Base-by-base conservation (phyloP, 2,113 vertebrate genomes). In the Phaethornis superciliosus region DNA sequence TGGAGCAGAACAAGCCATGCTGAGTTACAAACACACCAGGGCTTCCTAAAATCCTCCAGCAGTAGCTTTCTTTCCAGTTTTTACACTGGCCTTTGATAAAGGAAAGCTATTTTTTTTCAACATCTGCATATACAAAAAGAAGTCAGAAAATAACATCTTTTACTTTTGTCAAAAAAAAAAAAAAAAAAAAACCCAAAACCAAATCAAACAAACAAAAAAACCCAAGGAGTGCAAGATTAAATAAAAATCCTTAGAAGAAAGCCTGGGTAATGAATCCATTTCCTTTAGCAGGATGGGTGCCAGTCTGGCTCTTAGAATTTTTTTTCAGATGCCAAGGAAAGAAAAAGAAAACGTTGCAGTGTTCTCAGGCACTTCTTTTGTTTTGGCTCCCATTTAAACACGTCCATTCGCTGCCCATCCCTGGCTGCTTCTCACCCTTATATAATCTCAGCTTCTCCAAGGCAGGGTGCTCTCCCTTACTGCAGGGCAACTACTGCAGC, bases 401-500 rank as follows among this genome's bases (percentile, higher is more conserved):
- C 5, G 58, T 63, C 65, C 47, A 93, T 80, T 95, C 2, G 40
- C 90, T 30, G 70, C 8, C 9, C 3, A 78, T 56, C 88, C 64
- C 90, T 90, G 93, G 86, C 96, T 94, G 79, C 76, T 89, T 81
- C 93, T 92, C 91, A 65, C 81, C 47, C 35, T 95, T 78, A 94
- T 88, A 95, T 90, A 93, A 90, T 54, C 89, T 80, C 75, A 93
- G 88, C 77, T 92, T 94, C 88, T 93, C 83, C 67, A 65, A 90
- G 92, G 83, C 91, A 77, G 94, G 93, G 95, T 60, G 89, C 91
- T 96, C 60, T 90, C 91, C 85, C 84, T 77, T 55, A 63, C 33
- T 89, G 92, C 94, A 94, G 94, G 94, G 96, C 89, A 94, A 88
- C 92, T 80, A 77, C 85, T 75, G 83, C 28, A 93, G 90, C 71